Conservation (phyloP, 2,797 vertebrate species). For the Atherinosoma microstoma region DNA sequence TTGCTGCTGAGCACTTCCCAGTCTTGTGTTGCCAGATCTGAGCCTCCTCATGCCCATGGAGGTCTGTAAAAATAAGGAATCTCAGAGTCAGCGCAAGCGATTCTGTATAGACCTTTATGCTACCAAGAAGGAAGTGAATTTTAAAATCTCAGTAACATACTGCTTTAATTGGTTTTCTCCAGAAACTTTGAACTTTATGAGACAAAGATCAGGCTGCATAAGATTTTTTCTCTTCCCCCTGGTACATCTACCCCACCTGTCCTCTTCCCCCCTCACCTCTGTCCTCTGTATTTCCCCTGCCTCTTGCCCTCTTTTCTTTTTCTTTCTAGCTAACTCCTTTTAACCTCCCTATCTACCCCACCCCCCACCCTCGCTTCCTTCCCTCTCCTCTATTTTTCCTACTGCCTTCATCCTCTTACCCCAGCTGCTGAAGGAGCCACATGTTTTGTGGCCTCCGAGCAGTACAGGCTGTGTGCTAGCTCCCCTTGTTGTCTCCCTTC, state of each 20-base stretch:
- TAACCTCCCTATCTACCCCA: conserved; percentile 33
- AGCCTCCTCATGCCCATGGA: conserved; percentile 31
- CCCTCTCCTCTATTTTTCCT: conserved; percentile 42
- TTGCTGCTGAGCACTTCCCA: conserved; percentile 60
- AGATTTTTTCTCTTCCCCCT: conserved; percentile 47
- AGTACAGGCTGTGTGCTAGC: conserved; percentile 84
- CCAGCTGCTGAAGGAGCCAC: conserved; percentile 75
- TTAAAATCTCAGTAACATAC: neutral
- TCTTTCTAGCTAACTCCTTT: conserved; percentile 49
- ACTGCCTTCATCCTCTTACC: conserved; percentile 56
- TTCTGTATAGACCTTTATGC: conserved; percentile 9
- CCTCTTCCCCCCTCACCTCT: conserved; percentile 1
- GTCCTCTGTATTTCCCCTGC: conserved; percentile 6
- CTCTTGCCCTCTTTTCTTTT: conserved; percentile 27
- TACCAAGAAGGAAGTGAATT: conserved; percentile 9
- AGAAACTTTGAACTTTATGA: conserved; percentile 45
- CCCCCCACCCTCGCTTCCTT: neutral
- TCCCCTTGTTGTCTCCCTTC: conserved; percentile 88
- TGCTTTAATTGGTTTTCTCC: conserved; percentile 13
- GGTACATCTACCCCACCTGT: conserved; percentile 21
- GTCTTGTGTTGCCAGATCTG: conserved; percentile 61
- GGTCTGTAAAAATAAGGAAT: conserved; percentile 21
- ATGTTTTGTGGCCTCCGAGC: conserved; percentile 74
- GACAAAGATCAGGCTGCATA: conserved; percentile 52
- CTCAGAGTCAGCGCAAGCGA: neutral